Base-by-base conservation (phyloP, 1,140 invertebrate genomes). In the Camponotus pennsylvanicus region DNA sequence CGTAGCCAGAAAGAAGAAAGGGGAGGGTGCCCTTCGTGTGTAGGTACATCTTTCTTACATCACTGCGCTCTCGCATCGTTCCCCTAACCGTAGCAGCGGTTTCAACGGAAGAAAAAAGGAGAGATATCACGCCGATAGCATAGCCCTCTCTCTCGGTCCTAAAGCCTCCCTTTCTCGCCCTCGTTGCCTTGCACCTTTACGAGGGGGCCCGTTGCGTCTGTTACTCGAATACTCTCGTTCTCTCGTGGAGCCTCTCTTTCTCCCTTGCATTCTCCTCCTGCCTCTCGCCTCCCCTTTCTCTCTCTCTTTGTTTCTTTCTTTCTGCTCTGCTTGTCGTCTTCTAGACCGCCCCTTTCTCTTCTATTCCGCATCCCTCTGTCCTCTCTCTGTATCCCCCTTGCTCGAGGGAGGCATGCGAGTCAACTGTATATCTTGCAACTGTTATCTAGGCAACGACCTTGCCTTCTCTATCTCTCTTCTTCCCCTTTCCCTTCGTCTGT, bases 401-500 rank as follows among this genome's bases (percentile, higher is more conserved):
- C 32, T 13, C 40, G 75, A 63, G 32, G 80, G 45, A 88, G 85
- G 87, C 89, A 91, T 90, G 85, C 92, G 83, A 93, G 80, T 76
- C 92, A 93, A 93, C 92, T 93, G 92, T 93, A 93, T 86, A 93
- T 86, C 92, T 93, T 88, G 88, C 91, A 92, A 93, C 93, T 93
- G 93, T 93, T 93, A 93, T 93, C 92, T 93, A 93, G 89, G 90
- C 89, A 93, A 93, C 92, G 93, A 93, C 92, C 93, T 93, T 93
- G 93, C 88, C 90, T 91, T 52, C 77, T 85, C 64, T 52, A 52
- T 52, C 18, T 55, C 45, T 77, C 61, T 76, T 71, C 63, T 55
- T 42, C 37, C 57, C 71, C 34, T 34, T 57, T 63, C 21, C 76
- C 63, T 59, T 64, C 63, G 67, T 82, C 32, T 37, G 34, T 40